Percentiles rank a stretch among this genome's conserved stretches.
phyloP scores from a whole-genome alignment of 1,140 invertebrate species.

The Drosophila seguyi region DNA sequence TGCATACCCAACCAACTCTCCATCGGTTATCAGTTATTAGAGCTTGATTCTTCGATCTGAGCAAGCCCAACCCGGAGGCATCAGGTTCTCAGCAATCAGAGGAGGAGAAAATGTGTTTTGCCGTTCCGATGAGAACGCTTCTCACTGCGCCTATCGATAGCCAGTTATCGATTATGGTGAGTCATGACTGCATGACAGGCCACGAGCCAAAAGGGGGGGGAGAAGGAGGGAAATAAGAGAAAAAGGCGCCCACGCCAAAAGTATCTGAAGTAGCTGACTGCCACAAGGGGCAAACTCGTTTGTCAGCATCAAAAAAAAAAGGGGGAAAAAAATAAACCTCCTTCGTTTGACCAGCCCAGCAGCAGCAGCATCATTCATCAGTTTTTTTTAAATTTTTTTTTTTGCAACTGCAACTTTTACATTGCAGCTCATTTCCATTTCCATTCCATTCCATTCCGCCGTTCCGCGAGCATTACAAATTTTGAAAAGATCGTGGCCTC shows the following conservation, averaged over 20 bases:
- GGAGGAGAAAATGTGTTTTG: slow-evolving; percentile 13
- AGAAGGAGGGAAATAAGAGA: neutral
- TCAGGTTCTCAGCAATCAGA: slow-evolving; percentile 41
- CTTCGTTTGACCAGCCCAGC: slow-evolving; percentile 30
- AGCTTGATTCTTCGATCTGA: slow-evolving; percentile 9
- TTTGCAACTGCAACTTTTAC: slow-evolving; percentile 44
- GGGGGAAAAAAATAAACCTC: neutral
- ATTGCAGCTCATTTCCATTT: slow-evolving; percentile 33
- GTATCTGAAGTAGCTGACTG: slow-evolving; percentile 45
- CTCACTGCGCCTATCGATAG: slow-evolving; percentile 38
- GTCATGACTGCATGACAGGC: slow-evolving; percentile 57
- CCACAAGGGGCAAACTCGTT: slow-evolving; percentile 55
- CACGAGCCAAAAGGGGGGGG: slow-evolving; percentile 44
- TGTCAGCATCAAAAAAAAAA: slow-evolving; percentile 25
- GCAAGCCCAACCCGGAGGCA: slow-evolving; percentile 31
- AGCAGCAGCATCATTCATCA: slow-evolving; percentile 55
- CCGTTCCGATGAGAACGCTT: slow-evolving; percentile 38
- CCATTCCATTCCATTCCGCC: slow-evolving; percentile 37
- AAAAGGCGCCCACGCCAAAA: slow-evolving; percentile 44
- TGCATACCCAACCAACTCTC: neutral
- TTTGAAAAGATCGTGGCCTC: slow-evolving; percentile 46
- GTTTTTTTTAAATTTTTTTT: slow-evolving; percentile 11
- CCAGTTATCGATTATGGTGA: slow-evolving; percentile 45
- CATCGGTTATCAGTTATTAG: slow-evolving; percentile 16
- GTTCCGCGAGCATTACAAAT: slow-evolving; percentile 39